phyloP scores from a whole-genome alignment of 2,888 invertebrate genomes.

The Nezara viridula region DNA sequence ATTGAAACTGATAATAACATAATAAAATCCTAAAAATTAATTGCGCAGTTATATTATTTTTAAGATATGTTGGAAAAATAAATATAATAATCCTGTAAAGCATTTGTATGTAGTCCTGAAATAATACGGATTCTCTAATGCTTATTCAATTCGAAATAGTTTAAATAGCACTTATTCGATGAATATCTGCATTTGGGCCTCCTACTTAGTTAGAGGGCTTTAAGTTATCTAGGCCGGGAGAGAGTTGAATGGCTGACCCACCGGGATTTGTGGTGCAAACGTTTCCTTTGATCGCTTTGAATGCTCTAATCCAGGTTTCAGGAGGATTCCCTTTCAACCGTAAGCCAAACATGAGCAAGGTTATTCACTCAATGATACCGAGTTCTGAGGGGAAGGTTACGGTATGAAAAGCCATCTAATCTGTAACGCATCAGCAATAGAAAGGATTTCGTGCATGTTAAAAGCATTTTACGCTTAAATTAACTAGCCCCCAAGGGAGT shows the following conservation, averaged over 20 bases:
- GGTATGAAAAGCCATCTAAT: neutral
- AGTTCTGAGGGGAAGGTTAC: neutral
- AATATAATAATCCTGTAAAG: no score
- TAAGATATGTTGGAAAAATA: no score
- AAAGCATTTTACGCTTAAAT: neutral
- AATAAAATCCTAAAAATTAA: no score
- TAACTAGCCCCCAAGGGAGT: neutral
- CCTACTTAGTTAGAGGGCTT: neutral
- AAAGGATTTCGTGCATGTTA: neutral
- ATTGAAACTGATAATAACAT: no score
- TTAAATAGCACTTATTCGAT: neutral
- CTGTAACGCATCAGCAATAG: neutral
- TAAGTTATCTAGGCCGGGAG: neutral
- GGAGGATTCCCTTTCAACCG: neutral
- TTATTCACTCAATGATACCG: neutral
- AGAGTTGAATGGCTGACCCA: neutral
- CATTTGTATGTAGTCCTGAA: no score
- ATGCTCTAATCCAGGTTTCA: neutral
- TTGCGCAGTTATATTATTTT: no score
- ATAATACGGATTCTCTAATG: no score
- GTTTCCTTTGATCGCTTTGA: conserved; percentile 16
- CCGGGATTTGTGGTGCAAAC: neutral
- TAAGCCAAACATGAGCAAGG: neutral
- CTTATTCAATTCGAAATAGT: no score
- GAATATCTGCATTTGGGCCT: neutral